A percentile compares a stretch with the other conserved stretches of the same genome.
Evolutionary conservation across 2,888 invertebrate species (phyloP).

Genomic region (Andrena marginata): DNA sequence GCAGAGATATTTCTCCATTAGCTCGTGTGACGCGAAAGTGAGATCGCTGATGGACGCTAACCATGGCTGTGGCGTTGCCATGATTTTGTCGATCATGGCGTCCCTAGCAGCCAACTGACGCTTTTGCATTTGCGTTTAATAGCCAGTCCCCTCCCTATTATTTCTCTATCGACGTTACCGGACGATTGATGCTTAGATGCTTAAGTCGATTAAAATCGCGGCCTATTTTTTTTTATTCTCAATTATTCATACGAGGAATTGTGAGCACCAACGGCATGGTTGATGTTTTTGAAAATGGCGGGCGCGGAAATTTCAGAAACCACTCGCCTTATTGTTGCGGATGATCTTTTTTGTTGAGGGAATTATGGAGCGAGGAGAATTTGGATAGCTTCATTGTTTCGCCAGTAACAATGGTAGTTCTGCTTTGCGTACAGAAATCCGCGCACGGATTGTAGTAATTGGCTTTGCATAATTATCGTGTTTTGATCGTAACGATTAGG

Average conservation of each 20-base stretch:
- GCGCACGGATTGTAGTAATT: background rate
- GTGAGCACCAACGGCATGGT: constrained; percentile 5
- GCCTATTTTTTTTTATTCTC: background rate
- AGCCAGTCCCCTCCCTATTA: background rate
- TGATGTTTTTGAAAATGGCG: constrained; percentile 83
- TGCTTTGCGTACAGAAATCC: background rate
- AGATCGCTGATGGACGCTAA: constrained; percentile 58
- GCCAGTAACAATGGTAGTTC: background rate
- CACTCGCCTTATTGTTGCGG: constrained; percentile 33
- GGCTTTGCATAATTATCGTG: constrained; percentile 32
- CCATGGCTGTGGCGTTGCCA: constrained; percentile 61
- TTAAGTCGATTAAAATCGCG: background rate
- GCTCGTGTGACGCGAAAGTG: constrained; percentile 25
- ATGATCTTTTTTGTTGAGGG: background rate
- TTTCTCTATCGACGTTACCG: background rate
- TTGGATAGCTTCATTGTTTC: background rate
- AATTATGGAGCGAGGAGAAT: background rate
- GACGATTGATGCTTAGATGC: background rate
- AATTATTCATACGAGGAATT: background rate
- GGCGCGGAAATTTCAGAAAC: constrained; percentile 75
- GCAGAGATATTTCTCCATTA: constrained; percentile 62
- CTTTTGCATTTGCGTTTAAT: constrained; percentile 5
- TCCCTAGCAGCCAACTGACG: constrained; percentile 44
- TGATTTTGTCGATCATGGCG: constrained; percentile 71
- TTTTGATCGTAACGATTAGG: constrained; percentile 22